These are phyloP conservation scores for Porites lobata DNA, from an alignment of 92 coral and sea anemone species.

Conservation along the genomic window DNA sequence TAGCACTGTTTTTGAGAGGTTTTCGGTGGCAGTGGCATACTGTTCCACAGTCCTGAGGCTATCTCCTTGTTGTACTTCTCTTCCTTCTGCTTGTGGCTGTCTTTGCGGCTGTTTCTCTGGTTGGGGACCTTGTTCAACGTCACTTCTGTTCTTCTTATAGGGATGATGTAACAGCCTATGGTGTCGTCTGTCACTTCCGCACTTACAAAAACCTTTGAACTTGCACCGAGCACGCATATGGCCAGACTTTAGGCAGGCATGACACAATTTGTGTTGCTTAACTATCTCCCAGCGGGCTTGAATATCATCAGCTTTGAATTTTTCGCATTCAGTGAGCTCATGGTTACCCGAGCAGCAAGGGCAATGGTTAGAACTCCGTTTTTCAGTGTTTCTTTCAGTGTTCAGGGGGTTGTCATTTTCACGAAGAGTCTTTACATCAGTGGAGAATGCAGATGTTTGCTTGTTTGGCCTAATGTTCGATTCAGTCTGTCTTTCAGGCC, in stretches of 20 bases:
- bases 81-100: neutral
- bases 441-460: neutral
- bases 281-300: slow-evolving; percentile 59
- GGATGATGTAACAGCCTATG: slow-evolving; percentile 60
- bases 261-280: slow-evolving; percentile 54
- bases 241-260: slow-evolving; percentile 51
- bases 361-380: neutral
- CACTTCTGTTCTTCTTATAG: slow-evolving; percentile 3
- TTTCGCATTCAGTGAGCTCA: slow-evolving; percentile 36
- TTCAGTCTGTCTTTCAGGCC: slow-evolving; percentile 24
- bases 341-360: slow-evolving; percentile 50
- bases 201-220: slow-evolving; percentile 42
- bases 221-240: slow-evolving; percentile 55
- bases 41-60: slow-evolving; percentile 18
- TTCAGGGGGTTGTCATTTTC: neutral
- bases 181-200: slow-evolving; percentile 51
- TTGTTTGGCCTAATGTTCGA: neutral
- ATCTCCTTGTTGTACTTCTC: neutral
- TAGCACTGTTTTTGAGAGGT: slow-evolving; percentile 39
- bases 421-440: neutral
- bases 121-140: neutral
- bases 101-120: slow-evolving; percentile 6
- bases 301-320: slow-evolving; percentile 17
- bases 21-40: slow-evolving; percentile 43
- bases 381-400: neutral